These are phyloP conservation scores for Sipha flava DNA, from an alignment of 1,140 invertebrate genomes.

Conservation along the genomic window DNA sequence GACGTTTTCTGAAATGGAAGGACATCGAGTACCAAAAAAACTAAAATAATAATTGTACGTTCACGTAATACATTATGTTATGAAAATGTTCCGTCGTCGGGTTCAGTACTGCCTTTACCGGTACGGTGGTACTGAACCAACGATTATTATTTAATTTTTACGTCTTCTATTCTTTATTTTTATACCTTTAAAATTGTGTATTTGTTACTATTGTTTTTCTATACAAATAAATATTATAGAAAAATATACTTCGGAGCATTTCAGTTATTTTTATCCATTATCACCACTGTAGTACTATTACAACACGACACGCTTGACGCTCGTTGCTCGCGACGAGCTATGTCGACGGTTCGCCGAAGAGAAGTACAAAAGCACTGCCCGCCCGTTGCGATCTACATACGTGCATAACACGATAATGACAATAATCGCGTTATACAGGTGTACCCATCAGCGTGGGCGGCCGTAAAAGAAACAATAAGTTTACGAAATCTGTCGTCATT, in stretches of 20 bases:
- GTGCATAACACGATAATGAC: background rate
- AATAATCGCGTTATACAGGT: background rate
- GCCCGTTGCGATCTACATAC: background rate
- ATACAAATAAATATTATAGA: background rate
- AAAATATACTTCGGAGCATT: background rate
- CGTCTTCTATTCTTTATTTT: background rate
- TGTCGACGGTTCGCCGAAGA: no score
- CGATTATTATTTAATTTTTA: background rate
- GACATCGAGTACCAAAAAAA: background rate
- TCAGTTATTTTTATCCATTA: no score
- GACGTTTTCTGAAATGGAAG: background rate
- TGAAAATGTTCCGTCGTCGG: background rate
- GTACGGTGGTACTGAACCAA: background rate
- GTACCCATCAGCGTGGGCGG: background rate
- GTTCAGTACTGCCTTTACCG: background rate
- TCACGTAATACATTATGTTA: background rate
- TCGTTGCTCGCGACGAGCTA: no score
- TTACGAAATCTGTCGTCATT: conserved; percentile 16
- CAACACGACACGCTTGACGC: no score
- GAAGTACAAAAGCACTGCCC: background rate
- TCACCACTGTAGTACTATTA: no score
- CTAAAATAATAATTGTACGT: background rate
- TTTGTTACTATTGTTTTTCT: background rate
- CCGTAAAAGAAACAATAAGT: conserved; percentile 8
- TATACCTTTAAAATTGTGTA: background rate